Evolutionary conservation across 53 echinoderm and acorn worm species (phyloP).

Genomic region (Holothuria leucospilota): DNA sequence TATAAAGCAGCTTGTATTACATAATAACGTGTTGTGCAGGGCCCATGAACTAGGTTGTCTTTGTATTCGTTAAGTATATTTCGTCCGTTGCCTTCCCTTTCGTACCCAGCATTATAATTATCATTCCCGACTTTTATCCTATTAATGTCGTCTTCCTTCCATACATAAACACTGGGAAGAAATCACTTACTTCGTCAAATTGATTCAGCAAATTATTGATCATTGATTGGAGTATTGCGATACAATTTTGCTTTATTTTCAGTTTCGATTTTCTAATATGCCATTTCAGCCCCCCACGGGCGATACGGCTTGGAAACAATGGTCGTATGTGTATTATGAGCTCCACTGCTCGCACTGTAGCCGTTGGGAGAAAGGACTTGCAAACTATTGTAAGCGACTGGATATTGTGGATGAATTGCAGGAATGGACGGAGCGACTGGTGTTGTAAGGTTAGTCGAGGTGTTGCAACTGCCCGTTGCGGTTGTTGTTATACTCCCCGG

Average conservation of each 20-base stretch:
- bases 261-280: conserved; percentile 60
- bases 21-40: too few species aligned
- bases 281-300: conserved; percentile 99
- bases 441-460: conserved; percentile 77
- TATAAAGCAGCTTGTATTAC: too few species aligned
- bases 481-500: conserved; percentile 73
- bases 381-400: conserved; percentile 89
- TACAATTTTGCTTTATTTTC: not conserved
- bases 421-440: conserved; percentile 78
- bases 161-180: too few species aligned
- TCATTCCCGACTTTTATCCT: too few species aligned
- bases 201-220: too few species aligned
- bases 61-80: too few species aligned
- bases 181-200: too few species aligned
- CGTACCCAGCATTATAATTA: too few species aligned
- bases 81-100: too few species aligned
- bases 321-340: conserved; percentile 78
- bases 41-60: too few species aligned
- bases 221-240: too few species aligned
- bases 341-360: conserved; percentile 93
- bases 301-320: conserved; percentile 93
- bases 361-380: conserved; percentile 98
- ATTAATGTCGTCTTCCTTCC: too few species aligned
- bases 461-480: conserved; percentile 74
- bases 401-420: conserved; percentile 91